phyloP scores from a whole-genome alignment of 1,140 invertebrate species.

The Brachystomella parvula region DNA sequence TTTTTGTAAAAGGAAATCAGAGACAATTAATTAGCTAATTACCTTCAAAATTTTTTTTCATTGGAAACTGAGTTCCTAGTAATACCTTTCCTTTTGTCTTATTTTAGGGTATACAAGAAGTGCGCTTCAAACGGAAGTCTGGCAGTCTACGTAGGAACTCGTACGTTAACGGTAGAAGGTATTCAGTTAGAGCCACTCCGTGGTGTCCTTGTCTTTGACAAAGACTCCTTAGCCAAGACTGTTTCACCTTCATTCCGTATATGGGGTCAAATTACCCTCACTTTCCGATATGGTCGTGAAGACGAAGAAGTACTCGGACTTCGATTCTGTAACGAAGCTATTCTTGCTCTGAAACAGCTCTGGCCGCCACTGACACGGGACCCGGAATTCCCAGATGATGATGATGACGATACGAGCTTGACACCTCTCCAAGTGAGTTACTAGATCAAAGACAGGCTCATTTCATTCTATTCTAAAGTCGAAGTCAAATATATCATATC shows the following conservation, averaged over 20 bases:
- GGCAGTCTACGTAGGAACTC: slow-evolving; percentile 36
- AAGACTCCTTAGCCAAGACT: slow-evolving; percentile 28
- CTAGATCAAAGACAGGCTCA: no score
- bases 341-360: slow-evolving; percentile 74
- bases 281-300: slow-evolving; percentile 80
- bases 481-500: no score
- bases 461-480: no score
- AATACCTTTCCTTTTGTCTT: no score
- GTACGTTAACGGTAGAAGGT: slow-evolving; percentile 30
- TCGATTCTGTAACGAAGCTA: slow-evolving; percentile 83
- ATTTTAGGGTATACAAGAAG: slow-evolving; percentile 37
- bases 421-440: slow-evolving; percentile 61
- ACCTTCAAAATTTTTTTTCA: no score
- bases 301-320: slow-evolving; percentile 89
- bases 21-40: no score
- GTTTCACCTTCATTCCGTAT: slow-evolving; percentile 31
- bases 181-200: slow-evolving; percentile 31
- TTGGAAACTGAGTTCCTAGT: no score
- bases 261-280: slow-evolving; percentile 67
- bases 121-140: slow-evolving; percentile 38
- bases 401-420: slow-evolving; percentile 42
- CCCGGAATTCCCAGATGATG: slow-evolving; percentile 22
- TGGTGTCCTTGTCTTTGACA: slow-evolving; percentile 36
- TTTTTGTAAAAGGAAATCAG: no score
- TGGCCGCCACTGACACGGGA: slow-evolving; percentile 55